Conservation (phyloP, 2,888 invertebrate species). For the Caenorhabditis virilis region DNA sequence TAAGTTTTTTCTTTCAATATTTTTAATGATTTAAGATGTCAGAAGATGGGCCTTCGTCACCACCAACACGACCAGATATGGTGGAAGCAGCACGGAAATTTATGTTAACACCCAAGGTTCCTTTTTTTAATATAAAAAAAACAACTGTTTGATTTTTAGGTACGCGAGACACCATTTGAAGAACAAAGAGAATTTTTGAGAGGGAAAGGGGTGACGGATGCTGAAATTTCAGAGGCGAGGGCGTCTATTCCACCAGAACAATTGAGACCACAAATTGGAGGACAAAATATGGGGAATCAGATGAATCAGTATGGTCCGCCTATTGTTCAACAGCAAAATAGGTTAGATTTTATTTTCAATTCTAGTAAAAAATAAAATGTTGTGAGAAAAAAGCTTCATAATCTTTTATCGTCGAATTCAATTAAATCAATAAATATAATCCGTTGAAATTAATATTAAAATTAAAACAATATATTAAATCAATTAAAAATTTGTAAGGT, state of each 20-base stretch:
- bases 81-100: slow-evolving; percentile 64
- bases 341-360: too few species aligned
- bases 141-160: too few species aligned
- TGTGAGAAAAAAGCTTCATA: not conserved
- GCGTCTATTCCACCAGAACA: slow-evolving; percentile 39
- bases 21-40: slow-evolving; percentile 7
- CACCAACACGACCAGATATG: slow-evolving; percentile 47
- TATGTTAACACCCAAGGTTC: slow-evolving; percentile 60
- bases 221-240: slow-evolving; percentile 56
- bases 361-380: too few species aligned
- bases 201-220: slow-evolving; percentile 61
- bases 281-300: not conserved
- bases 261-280: slow-evolving; percentile 13
- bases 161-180: slow-evolving; percentile 58
- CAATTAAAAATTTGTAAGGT: too few species aligned
- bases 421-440: too few species aligned
- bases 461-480: too few species aligned
- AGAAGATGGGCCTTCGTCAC: not conserved
- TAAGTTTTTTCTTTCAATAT: slow-evolving; percentile 1
- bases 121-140: too few species aligned
- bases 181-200: slow-evolving; percentile 62
- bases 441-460: too few species aligned
- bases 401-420: too few species aligned
- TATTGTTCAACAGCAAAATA: slow-evolving; percentile 12
- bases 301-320: not conserved